These are phyloP conservation scores for Morone saxatilis DNA, from an alignment of 2,113 vertebrate genomes.

Conservation along the genomic window DNA sequence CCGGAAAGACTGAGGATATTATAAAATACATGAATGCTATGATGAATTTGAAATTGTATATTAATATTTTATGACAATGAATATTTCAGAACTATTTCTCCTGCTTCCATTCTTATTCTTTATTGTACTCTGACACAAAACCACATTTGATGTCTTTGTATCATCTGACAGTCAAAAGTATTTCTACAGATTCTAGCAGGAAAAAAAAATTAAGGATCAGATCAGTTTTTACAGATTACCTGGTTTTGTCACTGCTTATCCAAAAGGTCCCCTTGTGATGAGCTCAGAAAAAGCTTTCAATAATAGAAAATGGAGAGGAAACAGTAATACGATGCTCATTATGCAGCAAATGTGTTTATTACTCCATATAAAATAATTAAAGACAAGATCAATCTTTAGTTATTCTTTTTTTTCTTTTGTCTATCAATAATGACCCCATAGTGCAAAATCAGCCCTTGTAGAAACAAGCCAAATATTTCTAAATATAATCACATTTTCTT, in stretches of 20 bases:
- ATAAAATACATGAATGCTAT: not conserved
- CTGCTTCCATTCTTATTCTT: not conserved
- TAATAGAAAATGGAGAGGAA: not conserved
- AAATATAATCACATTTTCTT: no score
- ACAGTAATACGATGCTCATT: not conserved
- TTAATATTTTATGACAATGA: not conserved
- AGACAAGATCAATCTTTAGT: no score
- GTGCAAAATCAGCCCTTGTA: not conserved
- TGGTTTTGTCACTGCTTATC: no score
- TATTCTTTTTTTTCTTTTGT: no score
- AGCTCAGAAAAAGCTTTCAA: not conserved
- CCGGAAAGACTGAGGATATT: not conserved
- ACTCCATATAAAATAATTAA: no score
- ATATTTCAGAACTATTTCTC: constrained; percentile 7
- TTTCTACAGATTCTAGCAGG: no score
- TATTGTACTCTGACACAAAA: not conserved
- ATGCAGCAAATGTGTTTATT: no score
- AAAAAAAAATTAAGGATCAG: not conserved
- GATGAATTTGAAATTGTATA: constrained; percentile 6
- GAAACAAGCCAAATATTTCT: no score
- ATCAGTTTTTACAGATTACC: not conserved
- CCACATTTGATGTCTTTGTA: not conserved
- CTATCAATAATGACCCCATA: not conserved
- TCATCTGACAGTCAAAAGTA: not conserved
- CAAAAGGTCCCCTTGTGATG: not conserved